These are phyloP conservation scores for Epinotia ramella DNA, from an alignment of 2,888 invertebrate genomes.

Conservation along the genomic window DNA sequence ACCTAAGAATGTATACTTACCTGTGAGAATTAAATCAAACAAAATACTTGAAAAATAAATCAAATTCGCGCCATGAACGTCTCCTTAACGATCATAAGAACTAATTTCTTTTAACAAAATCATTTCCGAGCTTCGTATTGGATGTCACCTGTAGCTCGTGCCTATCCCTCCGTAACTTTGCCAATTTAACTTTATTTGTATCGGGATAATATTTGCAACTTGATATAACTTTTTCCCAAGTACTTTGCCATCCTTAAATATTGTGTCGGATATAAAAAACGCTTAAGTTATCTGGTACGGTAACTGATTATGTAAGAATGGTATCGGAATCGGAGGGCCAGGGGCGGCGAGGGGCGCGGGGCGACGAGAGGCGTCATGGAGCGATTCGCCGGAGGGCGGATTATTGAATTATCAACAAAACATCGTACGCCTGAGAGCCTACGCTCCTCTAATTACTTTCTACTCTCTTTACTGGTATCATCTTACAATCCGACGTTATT, in stretches of 20 bases:
- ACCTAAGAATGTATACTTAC: too few relatives aligned
- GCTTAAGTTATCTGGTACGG: constrained; percentile 53
- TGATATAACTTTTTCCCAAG: constrained; percentile 71
- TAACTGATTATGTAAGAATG: constrained; percentile 75
- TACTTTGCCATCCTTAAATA: constrained; percentile 68
- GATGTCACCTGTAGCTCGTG: constrained; percentile 67
- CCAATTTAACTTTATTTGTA: constrained; percentile 84
- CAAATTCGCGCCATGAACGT: constrained; percentile 47
- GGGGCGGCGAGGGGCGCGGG: constrained; percentile 52
- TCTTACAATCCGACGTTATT: constrained; percentile 71
- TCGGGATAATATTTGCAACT: constrained; percentile 73
- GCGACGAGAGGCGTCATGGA: constrained; percentile 63
- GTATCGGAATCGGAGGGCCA: constrained; percentile 61
- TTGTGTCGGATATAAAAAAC: constrained; percentile 72
- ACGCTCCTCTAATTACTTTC: constrained; percentile 79
- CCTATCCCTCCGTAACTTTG: constrained; percentile 73
- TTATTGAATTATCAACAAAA: constrained; percentile 84
- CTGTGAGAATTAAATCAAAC: not conserved
- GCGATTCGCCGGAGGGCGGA: constrained; percentile 72
- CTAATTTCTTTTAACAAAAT: constrained; percentile 69
- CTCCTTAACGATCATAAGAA: constrained; percentile 58
- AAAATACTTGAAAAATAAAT: constrained; percentile 46
- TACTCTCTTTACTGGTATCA: constrained; percentile 66
- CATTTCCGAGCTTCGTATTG: constrained; percentile 68
- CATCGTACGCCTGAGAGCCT: constrained; percentile 75